Conservation (phyloP, 2,797 vertebrate species). For the Trachurus trachurus region DNA sequence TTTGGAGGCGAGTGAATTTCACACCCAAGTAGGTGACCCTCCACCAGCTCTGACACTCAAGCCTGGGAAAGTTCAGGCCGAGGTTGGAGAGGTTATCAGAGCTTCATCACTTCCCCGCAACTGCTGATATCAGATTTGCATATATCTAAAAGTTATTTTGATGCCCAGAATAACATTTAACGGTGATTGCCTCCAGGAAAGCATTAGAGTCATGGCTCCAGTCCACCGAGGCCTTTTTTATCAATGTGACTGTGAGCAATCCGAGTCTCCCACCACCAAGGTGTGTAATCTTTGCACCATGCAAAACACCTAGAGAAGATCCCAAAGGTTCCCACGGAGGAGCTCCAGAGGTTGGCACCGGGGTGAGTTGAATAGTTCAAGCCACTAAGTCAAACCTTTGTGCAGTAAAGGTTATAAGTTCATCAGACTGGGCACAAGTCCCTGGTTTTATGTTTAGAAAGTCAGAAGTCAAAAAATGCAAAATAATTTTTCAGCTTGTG, state of each 20-base stretch:
- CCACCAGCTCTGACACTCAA: constrained; percentile 57
- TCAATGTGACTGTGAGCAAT: neutral
- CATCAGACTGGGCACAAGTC: constrained; percentile 41
- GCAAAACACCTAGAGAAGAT: constrained; percentile 51
- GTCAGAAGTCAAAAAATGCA: too few relatives aligned
- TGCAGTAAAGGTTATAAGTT: constrained; percentile 48
- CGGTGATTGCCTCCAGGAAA: neutral
- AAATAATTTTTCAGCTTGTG: neutral
- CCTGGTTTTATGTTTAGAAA: constrained; percentile 52
- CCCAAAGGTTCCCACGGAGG: constrained; percentile 57
- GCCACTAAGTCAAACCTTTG: neutral
- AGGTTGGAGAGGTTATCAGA: constrained; percentile 52
- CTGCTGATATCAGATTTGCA: neutral
- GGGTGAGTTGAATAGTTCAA: constrained; percentile 30
- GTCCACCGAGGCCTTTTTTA: neutral
- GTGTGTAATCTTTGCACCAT: constrained; percentile 67
- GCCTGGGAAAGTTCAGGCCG: constrained; percentile 69
- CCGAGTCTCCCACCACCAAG: constrained; percentile 31
- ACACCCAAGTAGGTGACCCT: constrained; percentile 70
- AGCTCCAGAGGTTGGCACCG: constrained; percentile 2
- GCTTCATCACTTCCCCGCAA: neutral
- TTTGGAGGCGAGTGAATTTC: constrained; percentile 64
- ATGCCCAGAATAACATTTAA: neutral
- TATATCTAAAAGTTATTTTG: neutral
- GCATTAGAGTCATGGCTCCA: neutral